Percentiles rank a stretch among this genome's conserved stretches.
These are phyloP conservation scores for Hippocampus abdominalis DNA, from an alignment of 2,113 vertebrate genomes.

Conservation along the genomic window DNA sequence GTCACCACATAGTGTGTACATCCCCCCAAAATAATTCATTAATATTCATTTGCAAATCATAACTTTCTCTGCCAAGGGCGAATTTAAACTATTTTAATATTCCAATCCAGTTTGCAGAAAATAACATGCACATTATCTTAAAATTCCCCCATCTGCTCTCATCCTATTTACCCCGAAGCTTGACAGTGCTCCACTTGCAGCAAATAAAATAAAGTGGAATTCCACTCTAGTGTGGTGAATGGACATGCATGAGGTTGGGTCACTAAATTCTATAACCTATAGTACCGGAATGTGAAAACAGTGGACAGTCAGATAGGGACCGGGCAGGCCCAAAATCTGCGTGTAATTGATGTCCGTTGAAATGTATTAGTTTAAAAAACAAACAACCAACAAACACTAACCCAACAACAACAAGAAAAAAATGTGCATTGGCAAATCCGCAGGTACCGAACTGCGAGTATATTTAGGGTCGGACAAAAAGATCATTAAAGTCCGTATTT, in stretches of 20 bases:
- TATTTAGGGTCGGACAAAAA: no score
- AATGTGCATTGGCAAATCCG: not conserved
- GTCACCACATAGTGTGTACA: slow-evolving; percentile 59
- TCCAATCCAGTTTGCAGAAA: slow-evolving; percentile 52
- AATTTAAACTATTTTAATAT: slow-evolving; percentile 58
- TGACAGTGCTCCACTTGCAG: slow-evolving; percentile 31
- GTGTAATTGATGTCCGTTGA: no score
- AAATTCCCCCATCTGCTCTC: slow-evolving; percentile 25
- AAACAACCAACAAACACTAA: no score
- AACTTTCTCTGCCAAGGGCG: slow-evolving; percentile 44
- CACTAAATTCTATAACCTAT: not conserved
- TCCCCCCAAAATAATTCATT: slow-evolving; percentile 53
- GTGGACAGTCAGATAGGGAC: no score
- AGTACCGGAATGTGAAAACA: no score
- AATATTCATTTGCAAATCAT: slow-evolving; percentile 55
- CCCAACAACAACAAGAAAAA: not conserved
- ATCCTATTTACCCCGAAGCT: slow-evolving; percentile 42
- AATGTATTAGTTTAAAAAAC: no score
- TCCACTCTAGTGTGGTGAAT: not conserved
- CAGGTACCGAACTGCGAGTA: no score
- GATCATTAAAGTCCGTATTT: no score
- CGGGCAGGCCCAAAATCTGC: no score
- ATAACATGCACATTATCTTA: slow-evolving; percentile 50
- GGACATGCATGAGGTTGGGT: not conserved
- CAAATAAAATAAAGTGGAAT: not conserved